Evolutionary conservation across 1,140 invertebrate species (phyloP).

Genomic region (Cylas formicarius): DNA sequence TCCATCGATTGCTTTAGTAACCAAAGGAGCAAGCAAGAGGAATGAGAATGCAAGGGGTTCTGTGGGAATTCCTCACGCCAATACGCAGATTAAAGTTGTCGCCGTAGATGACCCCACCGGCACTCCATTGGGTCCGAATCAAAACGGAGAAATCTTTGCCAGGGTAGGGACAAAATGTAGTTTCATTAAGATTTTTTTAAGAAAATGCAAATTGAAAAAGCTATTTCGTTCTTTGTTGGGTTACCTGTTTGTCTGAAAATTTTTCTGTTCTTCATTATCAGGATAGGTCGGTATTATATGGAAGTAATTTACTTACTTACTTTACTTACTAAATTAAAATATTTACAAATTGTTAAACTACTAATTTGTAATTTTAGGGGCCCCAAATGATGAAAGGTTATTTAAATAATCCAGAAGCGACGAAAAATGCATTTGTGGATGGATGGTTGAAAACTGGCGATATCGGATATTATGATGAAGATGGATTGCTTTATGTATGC

Average conservation of each 20-base stretch:
- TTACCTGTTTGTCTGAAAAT: too few species aligned
- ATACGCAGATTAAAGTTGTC: conserved; percentile 57
- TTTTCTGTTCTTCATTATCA: too few species aligned
- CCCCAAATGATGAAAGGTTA: conserved; percentile 59
- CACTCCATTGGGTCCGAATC: conserved; percentile 42
- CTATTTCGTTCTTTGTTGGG: too few species aligned
- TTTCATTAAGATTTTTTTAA: too few species aligned
- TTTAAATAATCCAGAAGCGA: conserved; percentile 62
- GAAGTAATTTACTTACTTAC: too few species aligned
- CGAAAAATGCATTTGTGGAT: conserved; percentile 59
- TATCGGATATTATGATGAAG: conserved; percentile 68
- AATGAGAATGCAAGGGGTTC: too few species aligned
- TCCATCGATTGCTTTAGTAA: conserved; percentile 40
- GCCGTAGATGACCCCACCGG: conserved; percentile 49
- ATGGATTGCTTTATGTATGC: conserved; percentile 66
- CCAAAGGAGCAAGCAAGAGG: conserved; percentile 40
- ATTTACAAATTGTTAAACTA: not conserved
- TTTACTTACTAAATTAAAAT: not conserved
- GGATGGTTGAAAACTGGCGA: conserved; percentile 81
- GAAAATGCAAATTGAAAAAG: too few species aligned
- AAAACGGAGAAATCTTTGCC: conserved; percentile 57
- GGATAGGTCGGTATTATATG: too few species aligned
- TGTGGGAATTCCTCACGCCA: conserved; percentile 51
- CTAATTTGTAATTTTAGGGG: conserved; percentile 34
- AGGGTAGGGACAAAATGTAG: too few species aligned